Conservation (phyloP, 1,140 invertebrate species). For the Epicauta chinensis region DNA sequence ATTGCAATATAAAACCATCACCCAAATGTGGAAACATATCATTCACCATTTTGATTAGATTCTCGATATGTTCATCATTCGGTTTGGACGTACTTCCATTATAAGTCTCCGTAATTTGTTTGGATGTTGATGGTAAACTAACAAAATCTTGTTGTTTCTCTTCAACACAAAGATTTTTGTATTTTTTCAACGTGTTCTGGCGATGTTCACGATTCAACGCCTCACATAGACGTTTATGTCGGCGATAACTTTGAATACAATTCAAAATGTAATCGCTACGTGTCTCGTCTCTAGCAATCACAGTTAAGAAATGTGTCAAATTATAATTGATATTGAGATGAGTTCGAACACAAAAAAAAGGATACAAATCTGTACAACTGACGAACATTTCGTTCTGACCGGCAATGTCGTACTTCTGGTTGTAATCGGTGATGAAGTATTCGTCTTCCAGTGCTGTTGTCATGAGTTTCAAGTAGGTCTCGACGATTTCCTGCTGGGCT, state of each 20-base stretch:
- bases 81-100: not conserved
- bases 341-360: conserved; percentile 11
- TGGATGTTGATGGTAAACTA: not conserved
- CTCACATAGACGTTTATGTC: conserved; percentile 13
- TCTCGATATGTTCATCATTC: conserved; percentile 43
- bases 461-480: conserved; percentile 55
- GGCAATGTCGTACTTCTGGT: conserved; percentile 38
- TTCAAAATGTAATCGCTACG: conserved; percentile 35
- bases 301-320: not conserved
- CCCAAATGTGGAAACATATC: conserved; percentile 77
- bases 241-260: conserved; percentile 30
- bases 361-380: conserved; percentile 31
- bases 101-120: not conserved
- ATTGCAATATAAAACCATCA: conserved; percentile 62
- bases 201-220: not conserved
- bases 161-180: conserved; percentile 1
- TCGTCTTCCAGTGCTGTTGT: conserved; percentile 57
- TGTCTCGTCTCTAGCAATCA: conserved; percentile 31
- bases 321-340: not conserved
- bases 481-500: conserved; percentile 45
- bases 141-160: not conserved
- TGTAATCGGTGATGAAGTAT: conserved; percentile 65
- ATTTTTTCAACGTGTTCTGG: not conserved
- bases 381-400: conserved; percentile 31
- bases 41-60: conserved; percentile 61